Conservation (phyloP, 2,888 invertebrate genomes). For the Labia minor region DNA sequence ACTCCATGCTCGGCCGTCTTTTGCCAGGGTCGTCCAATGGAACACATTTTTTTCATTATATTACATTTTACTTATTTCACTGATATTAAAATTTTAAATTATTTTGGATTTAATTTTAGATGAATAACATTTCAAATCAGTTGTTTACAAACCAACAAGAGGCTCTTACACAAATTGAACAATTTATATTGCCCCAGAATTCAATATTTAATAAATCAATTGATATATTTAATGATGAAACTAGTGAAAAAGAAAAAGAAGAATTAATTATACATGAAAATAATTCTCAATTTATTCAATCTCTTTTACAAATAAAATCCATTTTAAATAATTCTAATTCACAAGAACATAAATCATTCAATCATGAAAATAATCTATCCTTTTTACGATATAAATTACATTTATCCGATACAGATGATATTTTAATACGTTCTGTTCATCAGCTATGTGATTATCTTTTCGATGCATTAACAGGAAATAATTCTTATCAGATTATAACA, state of each 20-base stretch:
- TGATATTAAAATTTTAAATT: too few species aligned
- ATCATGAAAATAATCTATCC: neutral
- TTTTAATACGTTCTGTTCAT: constrained; percentile 14
- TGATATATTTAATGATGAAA: neutral
- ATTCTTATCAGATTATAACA: neutral
- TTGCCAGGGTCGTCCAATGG: too few species aligned
- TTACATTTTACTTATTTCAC: too few species aligned
- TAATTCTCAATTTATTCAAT: constrained; percentile 19
- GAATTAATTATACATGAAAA: neutral
- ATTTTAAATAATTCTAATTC: neutral
- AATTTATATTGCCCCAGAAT: neutral
- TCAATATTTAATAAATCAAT: neutral
- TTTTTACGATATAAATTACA: constrained; percentile 15
- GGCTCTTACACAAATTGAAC: neutral
- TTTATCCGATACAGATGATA: neutral
- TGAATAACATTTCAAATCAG: constrained; percentile 13
- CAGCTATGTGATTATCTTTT: constrained; percentile 14
- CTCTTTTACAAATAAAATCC: constrained; percentile 18
- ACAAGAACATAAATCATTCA: neutral
- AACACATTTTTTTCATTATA: too few species aligned
- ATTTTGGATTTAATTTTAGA: too few species aligned
- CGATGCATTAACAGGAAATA: neutral
- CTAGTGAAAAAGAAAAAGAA: neutral
- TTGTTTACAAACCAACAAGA: neutral
- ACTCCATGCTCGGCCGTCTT: too few species aligned